Conservation (phyloP, 2,888 invertebrate genomes). For the Acleris emargana region DNA sequence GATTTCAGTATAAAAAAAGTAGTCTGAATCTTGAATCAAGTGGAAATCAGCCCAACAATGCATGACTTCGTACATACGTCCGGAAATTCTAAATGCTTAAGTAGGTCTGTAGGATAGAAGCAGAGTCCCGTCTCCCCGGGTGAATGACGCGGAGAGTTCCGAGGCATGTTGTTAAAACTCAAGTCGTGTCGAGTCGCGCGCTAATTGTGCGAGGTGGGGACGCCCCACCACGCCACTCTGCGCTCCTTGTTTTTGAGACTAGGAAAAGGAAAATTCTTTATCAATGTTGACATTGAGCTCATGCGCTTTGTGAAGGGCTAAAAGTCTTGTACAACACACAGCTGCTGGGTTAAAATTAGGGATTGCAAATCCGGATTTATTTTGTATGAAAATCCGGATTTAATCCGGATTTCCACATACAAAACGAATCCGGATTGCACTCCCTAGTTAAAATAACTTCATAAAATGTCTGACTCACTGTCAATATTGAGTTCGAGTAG, state of each 20-base stretch:
- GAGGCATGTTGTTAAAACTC: slow-evolving; percentile 80
- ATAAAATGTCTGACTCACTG: background rate
- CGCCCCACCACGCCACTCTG: slow-evolving; percentile 59
- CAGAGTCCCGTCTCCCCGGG: slow-evolving; percentile 58
- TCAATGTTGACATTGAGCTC: slow-evolving; percentile 76
- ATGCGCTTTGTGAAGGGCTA: slow-evolving; percentile 46
- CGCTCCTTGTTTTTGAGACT: slow-evolving; percentile 68
- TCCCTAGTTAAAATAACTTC: background rate
- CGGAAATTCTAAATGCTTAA: slow-evolving; percentile 50
- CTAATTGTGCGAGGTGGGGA: slow-evolving; percentile 77
- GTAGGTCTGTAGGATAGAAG: slow-evolving; percentile 58
- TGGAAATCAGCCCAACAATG: too few species aligned
- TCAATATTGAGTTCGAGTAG: slow-evolving; percentile 24
- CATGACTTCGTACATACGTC: too few species aligned
- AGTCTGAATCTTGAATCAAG: too few species aligned
- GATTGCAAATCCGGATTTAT: too few species aligned
- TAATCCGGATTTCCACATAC: too few species aligned
- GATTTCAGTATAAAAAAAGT: too few species aligned
- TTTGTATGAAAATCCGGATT: too few species aligned
- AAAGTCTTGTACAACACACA: slow-evolving; percentile 41
- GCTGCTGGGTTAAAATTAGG: background rate
- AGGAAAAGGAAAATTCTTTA: slow-evolving; percentile 63
- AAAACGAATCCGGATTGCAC: too few species aligned
- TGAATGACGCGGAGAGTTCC: slow-evolving; percentile 77
- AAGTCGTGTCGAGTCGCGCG: slow-evolving; percentile 80